These are phyloP conservation scores for Delia radicum DNA, from an alignment of 1,140 invertebrate genomes.

Conservation along the genomic window DNA sequence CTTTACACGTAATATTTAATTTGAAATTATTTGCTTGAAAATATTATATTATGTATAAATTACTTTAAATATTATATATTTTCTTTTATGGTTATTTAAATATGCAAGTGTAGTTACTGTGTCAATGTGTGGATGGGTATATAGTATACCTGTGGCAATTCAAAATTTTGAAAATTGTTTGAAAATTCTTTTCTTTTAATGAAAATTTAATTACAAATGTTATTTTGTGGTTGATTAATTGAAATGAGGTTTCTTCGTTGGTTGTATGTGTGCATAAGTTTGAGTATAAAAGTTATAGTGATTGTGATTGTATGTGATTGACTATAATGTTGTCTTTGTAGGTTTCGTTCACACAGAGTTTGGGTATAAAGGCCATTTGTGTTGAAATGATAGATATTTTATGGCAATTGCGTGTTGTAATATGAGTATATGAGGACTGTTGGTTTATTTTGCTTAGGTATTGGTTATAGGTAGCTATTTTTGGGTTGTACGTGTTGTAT, in stretches of 20 bases:
- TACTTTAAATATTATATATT: neutral
- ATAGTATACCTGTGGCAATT: neutral
- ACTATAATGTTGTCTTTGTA: neutral
- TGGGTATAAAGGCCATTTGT: neutral
- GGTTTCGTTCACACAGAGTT: too few species aligned
- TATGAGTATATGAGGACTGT: neutral
- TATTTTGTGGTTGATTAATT: slow-evolving; percentile 35
- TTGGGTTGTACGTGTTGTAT: neutral
- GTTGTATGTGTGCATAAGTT: neutral
- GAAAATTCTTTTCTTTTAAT: slow-evolving; percentile 32
- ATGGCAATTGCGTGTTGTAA: slow-evolving; percentile 2
- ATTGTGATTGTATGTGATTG: neutral
- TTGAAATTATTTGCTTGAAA: neutral
- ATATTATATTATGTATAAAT: neutral
- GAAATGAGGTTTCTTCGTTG: slow-evolving; percentile 11
- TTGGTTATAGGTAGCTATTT: neutral
- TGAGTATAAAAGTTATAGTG: neutral
- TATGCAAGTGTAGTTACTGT: neutral
- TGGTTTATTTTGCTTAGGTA: neutral
- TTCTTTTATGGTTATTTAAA: neutral
- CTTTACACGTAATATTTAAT: neutral
- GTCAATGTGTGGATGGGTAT: neutral
- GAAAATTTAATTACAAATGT: slow-evolving; percentile 45
- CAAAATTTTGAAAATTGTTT: neutral
- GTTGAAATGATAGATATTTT: slow-evolving; percentile 7